Evolutionary conservation across 2,888 invertebrate genomes (phyloP).

Genomic region (Xylota segnis): DNA sequence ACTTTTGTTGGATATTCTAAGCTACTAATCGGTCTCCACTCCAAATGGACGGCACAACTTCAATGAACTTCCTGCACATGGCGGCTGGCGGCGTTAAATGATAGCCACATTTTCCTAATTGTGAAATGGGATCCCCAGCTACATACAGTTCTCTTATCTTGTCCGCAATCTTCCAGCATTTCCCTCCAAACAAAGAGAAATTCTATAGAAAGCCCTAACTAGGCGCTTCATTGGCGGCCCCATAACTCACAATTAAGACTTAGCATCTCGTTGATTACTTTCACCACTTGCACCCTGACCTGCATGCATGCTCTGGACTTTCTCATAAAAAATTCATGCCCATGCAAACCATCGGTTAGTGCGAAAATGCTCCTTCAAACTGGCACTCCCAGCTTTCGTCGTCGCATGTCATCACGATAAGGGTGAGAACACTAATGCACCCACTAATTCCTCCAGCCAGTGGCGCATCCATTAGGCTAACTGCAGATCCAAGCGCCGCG

Average conservation of each 20-base stretch:
- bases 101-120: background rate
- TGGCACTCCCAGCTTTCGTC: constrained; percentile 29
- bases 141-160: constrained; percentile 56
- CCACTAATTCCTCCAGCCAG: constrained; percentile 62
- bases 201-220: constrained; percentile 41
- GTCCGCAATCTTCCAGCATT: constrained; percentile 29
- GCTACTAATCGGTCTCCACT: no score
- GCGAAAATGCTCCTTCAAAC: constrained; percentile 53
- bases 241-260: constrained; percentile 68
- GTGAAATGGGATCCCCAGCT: constrained; percentile 8
- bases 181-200: constrained; percentile 52
- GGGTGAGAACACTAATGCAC: constrained; percentile 71
- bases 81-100: no score
- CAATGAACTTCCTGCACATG: no score
- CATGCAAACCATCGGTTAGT: constrained; percentile 6
- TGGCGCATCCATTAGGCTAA: constrained; percentile 61
- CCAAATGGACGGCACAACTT: no score
- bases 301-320: constrained; percentile 40
- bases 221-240: constrained; percentile 42
- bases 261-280: constrained; percentile 64
- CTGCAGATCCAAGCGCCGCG: constrained; percentile 70
- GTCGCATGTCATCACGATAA: constrained; percentile 72
- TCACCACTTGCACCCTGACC: constrained; percentile 74
- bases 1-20: no score
- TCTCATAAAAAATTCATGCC: constrained; percentile 60